Evolutionary conservation across 37 sponge, comb jelly and placozoan species (phyloP).

Genomic region (Diacarnus erythraeanus): DNA sequence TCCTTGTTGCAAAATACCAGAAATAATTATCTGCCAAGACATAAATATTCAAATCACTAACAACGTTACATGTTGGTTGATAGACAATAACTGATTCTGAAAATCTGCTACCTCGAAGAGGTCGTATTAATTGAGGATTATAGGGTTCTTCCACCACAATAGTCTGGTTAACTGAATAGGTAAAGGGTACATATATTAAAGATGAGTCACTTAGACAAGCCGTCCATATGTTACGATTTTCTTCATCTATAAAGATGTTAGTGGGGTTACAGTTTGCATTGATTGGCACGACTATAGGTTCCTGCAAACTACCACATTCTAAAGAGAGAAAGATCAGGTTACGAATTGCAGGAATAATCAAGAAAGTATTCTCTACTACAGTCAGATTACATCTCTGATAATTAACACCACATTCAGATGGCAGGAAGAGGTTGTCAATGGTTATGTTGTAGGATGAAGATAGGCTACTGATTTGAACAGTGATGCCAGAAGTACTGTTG

Average conservation of each 20-base stretch:
- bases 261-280: neutral
- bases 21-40: neutral
- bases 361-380: neutral
- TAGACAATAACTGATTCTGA: no score
- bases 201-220: neutral
- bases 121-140: neutral
- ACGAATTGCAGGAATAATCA: neutral
- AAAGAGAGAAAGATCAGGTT: neutral
- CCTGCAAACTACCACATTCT: neutral
- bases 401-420: slow-evolving; percentile 6
- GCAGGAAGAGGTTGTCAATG: neutral
- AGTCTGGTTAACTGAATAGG: neutral
- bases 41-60: neutral
- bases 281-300: neutral
- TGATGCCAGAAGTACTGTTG: neutral
- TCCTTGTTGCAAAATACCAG: neutral
- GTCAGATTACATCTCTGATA: neutral
- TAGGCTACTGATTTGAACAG: neutral
- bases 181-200: no score
- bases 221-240: neutral
- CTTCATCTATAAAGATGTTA: neutral
- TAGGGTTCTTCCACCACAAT: neutral
- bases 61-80: neutral
- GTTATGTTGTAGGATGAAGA: neutral
- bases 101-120: no score